Conservation (phyloP, 1,140 invertebrate genomes). For the Euborellia annulipes region DNA sequence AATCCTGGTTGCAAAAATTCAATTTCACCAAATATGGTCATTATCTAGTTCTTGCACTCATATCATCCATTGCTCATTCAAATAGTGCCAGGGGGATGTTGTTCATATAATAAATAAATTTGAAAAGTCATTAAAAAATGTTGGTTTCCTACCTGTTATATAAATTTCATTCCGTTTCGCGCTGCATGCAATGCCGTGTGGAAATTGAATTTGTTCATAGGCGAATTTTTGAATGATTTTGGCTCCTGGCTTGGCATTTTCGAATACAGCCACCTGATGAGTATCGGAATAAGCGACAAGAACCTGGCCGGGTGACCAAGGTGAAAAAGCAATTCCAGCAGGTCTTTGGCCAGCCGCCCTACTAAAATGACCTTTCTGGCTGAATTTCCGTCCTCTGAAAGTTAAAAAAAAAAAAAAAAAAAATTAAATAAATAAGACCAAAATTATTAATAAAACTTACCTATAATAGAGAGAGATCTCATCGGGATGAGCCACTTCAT, state of each 20-base stretch:
- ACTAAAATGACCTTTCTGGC: constrained; percentile 10
- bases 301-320: constrained; percentile 33
- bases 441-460: constrained; percentile 1
- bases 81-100: too few species aligned
- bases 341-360: constrained; percentile 28
- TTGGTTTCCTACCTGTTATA: constrained; percentile 40
- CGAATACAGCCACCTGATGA: constrained; percentile 36
- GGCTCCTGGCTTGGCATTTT: constrained; percentile 28
- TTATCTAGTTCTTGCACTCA: too few species aligned
- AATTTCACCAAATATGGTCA: too few species aligned
- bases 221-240: constrained; percentile 31
- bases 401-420: constrained; percentile 6
- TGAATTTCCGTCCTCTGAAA: constrained; percentile 13
- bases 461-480: constrained; percentile 7
- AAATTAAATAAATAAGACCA: not conserved
- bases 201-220: constrained; percentile 40
- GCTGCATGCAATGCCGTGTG: constrained; percentile 48
- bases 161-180: constrained; percentile 40
- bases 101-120: not conserved
- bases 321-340: constrained; percentile 36
- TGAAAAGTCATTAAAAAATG: too few species aligned
- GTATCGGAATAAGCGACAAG: constrained; percentile 40
- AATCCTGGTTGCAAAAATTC: too few species aligned
- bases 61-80: too few species aligned
- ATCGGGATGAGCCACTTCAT: not conserved